These are phyloP conservation scores for Acipenser ruthenus DNA, from an alignment of 2,797 vertebrate species.

Conservation along the genomic window DNA sequence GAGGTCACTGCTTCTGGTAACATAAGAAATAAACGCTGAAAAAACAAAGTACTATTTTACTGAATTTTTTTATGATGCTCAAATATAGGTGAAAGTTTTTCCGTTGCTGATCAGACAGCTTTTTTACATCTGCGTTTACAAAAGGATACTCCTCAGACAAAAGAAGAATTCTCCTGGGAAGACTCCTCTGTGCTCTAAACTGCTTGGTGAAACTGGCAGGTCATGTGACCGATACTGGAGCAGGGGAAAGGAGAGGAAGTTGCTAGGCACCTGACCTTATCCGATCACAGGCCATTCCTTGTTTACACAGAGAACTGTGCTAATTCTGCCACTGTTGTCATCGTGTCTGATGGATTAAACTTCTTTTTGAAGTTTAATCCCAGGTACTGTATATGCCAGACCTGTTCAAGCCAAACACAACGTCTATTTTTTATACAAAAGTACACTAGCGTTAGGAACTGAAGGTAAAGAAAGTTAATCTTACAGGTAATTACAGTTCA, in stretches of 20 bases:
- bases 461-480: background rate
- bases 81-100: too few species aligned
- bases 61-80: background rate
- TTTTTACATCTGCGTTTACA: background rate
- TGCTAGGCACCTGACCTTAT: conserved; percentile 15
- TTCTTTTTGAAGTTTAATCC: background rate
- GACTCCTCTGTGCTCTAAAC: conserved; percentile 7
- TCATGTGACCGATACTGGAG: conserved; percentile 39
- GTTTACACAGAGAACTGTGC: background rate
- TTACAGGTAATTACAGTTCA: too few species aligned
- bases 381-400: background rate
- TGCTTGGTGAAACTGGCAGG: conserved; percentile 22
- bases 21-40: background rate
- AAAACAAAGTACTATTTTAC: background rate
- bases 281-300: conserved; percentile 9
- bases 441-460: background rate
- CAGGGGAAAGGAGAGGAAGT: conserved; percentile 8
- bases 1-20: too few species aligned
- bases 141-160: conserved; percentile 5
- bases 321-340: background rate
- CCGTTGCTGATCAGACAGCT: too few species aligned
- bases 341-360: background rate
- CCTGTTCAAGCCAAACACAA: background rate
- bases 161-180: conserved; percentile 10
- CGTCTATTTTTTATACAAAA: background rate